Conservation (phyloP, 1,140 invertebrate species). For the Pseudomyrmex gracilis region DNA sequence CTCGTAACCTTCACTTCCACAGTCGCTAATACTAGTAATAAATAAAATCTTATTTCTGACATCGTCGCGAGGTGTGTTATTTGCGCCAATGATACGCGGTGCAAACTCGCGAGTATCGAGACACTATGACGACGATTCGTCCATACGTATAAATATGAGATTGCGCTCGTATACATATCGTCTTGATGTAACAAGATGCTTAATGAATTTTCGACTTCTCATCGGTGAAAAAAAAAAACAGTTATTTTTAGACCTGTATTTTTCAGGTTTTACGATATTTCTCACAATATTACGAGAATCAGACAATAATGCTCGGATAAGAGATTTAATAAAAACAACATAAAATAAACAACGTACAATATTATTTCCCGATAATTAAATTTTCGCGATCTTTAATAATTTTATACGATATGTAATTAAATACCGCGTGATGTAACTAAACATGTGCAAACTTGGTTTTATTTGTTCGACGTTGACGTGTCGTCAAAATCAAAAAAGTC, state of each 20-base stretch:
- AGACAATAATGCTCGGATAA: background rate
- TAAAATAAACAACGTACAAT: too few relatives aligned
- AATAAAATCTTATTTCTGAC: constrained; percentile 45
- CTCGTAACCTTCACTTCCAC: constrained; percentile 4
- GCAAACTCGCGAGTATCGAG: background rate
- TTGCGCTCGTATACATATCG: background rate
- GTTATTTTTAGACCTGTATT: background rate
- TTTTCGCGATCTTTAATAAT: too few relatives aligned
- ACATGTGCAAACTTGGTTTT: too few relatives aligned
- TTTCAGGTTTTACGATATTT: background rate
- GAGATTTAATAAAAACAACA: too few relatives aligned
- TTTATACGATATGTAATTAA: too few relatives aligned
- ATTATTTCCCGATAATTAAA: too few relatives aligned
- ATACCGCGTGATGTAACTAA: too few relatives aligned
- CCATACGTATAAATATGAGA: background rate
- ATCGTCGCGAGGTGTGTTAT: constrained; percentile 5
- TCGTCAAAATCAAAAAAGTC: too few relatives aligned
- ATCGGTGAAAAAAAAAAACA: background rate
- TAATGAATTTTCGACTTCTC: constrained; percentile 19
- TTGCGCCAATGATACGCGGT: background rate
- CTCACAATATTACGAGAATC: background rate
- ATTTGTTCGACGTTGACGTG: too few relatives aligned
- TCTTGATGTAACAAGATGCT: background rate
- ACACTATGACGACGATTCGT: background rate
- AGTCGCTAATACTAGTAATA: constrained; percentile 38